Evolutionary conservation across 2,113 vertebrate species (phyloP), one percentile per base, ranked within the genome.

Genomic region (Nesoenas mayeri): DNA sequence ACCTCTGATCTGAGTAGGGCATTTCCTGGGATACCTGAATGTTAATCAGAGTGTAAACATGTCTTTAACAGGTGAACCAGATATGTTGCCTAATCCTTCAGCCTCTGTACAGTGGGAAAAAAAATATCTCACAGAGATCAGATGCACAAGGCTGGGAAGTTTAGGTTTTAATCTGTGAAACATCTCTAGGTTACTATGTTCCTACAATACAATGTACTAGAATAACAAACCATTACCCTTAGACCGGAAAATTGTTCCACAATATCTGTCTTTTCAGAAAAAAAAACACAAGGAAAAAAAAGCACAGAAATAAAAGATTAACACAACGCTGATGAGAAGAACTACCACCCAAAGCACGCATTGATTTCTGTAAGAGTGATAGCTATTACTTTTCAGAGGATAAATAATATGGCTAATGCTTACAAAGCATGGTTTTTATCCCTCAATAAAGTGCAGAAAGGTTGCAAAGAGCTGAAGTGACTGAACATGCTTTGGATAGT

Each of bases 321-420:
- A 56, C 32, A 69, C 15, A 90, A 64, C 18, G 56, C 29, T 3
- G 16, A 70, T 32, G 21, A 44, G 51, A 94, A 90, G 18, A 83
- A 92, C 40, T 86, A 66, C 29, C 32, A 91, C 10, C 60, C 65
- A 86, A 90, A 86, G 48, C 51, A 90, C 48, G 38, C 77, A 85
- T 48, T 90, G 56, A 95, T 74, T 91, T 71, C 60, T 64, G 24
- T 71, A 90, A 67, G 36, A 51, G 60, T 31, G 56, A 92, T 66
- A 92, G 75, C 69, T 89, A 71, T 64, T 92, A 67, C 89, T 92
- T 90, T 88, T 69, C 77, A 7, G 32, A 88, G 54, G 73, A 91
- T 88, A 57, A 92, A 92, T 80, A 92, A 71, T 12, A 88, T 5
- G n/a, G 73, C 34, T 89, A 87, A 92, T 54, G 91, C 77, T 79